Conservation (phyloP, 2,113 vertebrate genomes). For the Theristicus caerulescens region DNA sequence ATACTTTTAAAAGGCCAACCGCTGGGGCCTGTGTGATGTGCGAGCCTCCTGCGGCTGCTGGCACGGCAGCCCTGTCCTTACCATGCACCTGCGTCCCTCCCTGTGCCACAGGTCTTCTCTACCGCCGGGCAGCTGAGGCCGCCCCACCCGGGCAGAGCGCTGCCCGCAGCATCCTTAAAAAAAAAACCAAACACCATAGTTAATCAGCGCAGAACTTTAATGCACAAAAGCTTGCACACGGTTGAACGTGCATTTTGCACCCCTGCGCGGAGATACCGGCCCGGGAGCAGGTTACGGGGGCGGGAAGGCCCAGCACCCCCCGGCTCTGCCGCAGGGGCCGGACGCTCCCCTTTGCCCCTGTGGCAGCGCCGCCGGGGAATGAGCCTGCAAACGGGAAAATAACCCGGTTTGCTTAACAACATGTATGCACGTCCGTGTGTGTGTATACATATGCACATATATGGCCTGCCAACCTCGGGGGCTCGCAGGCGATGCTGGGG, state of each 20-base stretch:
- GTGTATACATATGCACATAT: rapidly evolving
- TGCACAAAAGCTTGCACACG: background rate
- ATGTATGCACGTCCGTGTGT: rapidly evolving
- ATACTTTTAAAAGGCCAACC: background rate
- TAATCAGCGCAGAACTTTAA: background rate
- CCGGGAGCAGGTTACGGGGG: background rate
- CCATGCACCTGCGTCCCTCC: rapidly evolving
- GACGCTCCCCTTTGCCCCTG: background rate
- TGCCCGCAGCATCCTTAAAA: background rate
- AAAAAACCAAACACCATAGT: background rate
- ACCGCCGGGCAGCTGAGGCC: no score
- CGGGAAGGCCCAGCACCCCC: background rate
- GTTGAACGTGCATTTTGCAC: rapidly evolving
- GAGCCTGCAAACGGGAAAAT: background rate
- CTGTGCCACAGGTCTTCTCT: background rate
- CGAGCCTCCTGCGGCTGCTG: background rate
- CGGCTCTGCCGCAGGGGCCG: background rate
- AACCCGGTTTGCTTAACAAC: background rate
- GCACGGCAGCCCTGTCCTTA: background rate
- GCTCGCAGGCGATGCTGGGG: background rate
- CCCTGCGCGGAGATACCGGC: rapidly evolving
- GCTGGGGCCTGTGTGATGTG: background rate
- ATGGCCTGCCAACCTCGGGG: background rate
- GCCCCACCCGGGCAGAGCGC: no score
- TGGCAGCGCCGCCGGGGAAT: background rate